Evolutionary conservation across 2,888 invertebrate species (phyloP).

Genomic region (Xylota segnis): DNA sequence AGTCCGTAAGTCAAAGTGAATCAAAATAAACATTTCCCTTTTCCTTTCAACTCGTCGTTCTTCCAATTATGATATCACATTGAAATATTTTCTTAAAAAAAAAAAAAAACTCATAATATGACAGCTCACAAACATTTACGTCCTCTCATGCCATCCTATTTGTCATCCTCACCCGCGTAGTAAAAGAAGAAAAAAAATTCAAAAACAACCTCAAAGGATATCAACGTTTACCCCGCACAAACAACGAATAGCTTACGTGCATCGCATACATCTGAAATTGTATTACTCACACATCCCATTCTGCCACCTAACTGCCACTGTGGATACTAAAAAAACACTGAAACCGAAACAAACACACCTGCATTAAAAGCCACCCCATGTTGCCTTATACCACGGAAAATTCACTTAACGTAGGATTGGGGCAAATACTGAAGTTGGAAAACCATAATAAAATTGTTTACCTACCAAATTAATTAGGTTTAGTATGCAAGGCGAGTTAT

Average conservation of each 20-base stretch:
- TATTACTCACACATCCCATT: slow-evolving; percentile 41
- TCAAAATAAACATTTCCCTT: background rate
- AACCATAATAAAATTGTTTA: slow-evolving; percentile 63
- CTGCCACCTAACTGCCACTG: slow-evolving; percentile 25
- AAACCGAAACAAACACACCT: slow-evolving; percentile 23
- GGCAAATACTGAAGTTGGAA: slow-evolving; percentile 37
- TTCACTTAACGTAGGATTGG: slow-evolving; percentile 24
- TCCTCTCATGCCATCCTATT: background rate
- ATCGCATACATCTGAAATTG: slow-evolving; percentile 25
- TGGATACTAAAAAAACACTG: slow-evolving; percentile 9
- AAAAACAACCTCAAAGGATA: slow-evolving; percentile 12
- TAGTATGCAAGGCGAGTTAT: slow-evolving; percentile 50
- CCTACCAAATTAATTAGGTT: slow-evolving; percentile 66
- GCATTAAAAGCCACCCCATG: slow-evolving; percentile 9
- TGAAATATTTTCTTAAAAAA: background rate
- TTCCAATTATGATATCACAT: background rate
- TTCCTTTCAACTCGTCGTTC: background rate
- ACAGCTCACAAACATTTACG: slow-evolving; percentile 12
- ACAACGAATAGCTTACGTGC: slow-evolving; percentile 32
- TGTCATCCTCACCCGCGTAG: background rate
- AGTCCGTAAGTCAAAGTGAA: background rate
- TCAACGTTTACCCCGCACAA: slow-evolving; percentile 15
- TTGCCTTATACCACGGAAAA: slow-evolving; percentile 10
- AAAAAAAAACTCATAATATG: slow-evolving; percentile 8
- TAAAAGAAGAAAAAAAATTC: background rate